Evolutionary conservation across 2,113 vertebrate genomes (phyloP).

Genomic region (Clupea harengus): DNA sequence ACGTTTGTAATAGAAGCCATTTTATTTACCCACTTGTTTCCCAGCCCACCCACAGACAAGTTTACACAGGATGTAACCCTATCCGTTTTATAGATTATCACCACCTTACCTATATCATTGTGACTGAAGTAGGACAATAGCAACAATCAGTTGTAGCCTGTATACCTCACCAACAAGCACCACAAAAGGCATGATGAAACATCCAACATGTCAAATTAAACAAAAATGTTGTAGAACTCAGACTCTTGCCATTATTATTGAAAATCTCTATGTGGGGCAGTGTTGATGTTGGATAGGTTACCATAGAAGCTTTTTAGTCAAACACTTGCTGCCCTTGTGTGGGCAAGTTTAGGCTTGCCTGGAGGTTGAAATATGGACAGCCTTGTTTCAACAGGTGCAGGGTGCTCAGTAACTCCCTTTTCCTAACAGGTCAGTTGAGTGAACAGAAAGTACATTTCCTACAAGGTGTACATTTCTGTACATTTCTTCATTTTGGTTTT

Average conservation of each 20-base stretch:
- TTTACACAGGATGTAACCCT: background rate
- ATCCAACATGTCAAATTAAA: background rate
- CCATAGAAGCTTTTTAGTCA: background rate
- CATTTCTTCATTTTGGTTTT: background rate
- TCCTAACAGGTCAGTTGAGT: background rate
- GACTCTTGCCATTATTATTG: background rate
- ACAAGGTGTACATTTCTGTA: too few species aligned
- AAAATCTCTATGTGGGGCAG: background rate
- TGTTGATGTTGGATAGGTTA: constrained; percentile 2
- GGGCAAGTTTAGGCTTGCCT: constrained; percentile 3
- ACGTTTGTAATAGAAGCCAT: too few species aligned
- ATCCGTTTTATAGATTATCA: too few species aligned
- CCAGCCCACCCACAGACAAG: background rate
- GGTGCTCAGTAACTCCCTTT: background rate
- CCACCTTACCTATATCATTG: background rate
- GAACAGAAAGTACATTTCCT: background rate
- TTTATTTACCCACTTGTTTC: background rate
- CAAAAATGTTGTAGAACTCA: background rate
- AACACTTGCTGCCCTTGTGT: background rate
- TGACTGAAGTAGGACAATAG: background rate
- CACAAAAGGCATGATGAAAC: background rate
- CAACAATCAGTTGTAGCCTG: background rate
- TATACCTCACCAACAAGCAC: background rate
- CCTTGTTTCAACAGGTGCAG: constrained; percentile 6
- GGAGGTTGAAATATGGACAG: background rate